Evolutionary conservation across 2,888 invertebrate genomes (phyloP), one percentile per base, ranked within the genome.

Genomic region (Leptura quadrifasciata): DNA sequence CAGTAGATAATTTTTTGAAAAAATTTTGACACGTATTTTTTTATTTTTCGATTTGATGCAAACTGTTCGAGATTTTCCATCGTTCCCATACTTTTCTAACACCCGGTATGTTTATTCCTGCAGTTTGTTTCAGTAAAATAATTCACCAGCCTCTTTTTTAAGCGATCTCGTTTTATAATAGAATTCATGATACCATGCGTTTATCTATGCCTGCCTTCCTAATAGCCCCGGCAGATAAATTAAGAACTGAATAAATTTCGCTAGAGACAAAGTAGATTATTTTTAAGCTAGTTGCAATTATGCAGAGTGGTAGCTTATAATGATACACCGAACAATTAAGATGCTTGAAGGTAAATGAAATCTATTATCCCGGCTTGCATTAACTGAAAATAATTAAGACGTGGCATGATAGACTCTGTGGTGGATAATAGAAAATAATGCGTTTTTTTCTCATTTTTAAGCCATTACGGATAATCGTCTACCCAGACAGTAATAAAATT

Each of bases 401-500:
- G 47, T 47, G 47, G 47, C 47, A n/a, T 47, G 47, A 0, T 47
- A 2, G 47, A n/a, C 47, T 15, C 47, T n/a, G n/a, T n/a, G 47
- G 47, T n/a, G n/a, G 47, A n/a, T 47, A 47, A 47, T 15, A n/a
- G 47, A 47, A 47, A 47, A 47, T 47, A 47, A 47, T 47, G 47
- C 15, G 15, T 47, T 47, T 47, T n/a, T 47, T 47, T n/a, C 15
- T 47, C 47, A 15, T 47, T 47, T 47, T 47, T 47, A 47, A 39
- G 15, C 47, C n/a, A n/a, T 47, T 47, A 47, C n/a, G 47, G 1
- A 47, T 47, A 47, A 47, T 47, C 2, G 17, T 47, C 47, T n/a
- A 47, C 47, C n/a, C 15, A 47, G 47, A n/a, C n/a, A 47, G 47
- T 47, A 47, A 47, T 47, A 47, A 47, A 47, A 47, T 47, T 47